These are phyloP conservation scores for Strigamia crassipes DNA, from an alignment of 2,888 invertebrate genomes.

Conservation along the genomic window DNA sequence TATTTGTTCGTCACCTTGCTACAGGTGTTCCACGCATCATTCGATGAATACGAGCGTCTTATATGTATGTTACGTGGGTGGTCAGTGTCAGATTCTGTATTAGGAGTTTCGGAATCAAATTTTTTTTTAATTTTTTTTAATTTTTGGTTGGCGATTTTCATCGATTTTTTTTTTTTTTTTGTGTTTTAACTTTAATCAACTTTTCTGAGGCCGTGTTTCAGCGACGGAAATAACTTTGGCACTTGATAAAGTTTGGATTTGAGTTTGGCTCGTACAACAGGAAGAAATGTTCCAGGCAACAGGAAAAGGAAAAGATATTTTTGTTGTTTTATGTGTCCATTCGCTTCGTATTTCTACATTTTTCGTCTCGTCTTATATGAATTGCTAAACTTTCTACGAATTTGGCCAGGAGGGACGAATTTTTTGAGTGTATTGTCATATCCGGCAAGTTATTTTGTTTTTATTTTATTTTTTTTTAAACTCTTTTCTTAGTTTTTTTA, in stretches of 20 bases:
- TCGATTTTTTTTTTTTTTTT: background rate
- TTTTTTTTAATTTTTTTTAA: background rate
- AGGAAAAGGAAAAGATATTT: slow-evolving; percentile 16
- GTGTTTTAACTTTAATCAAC: background rate
- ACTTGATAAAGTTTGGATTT: background rate
- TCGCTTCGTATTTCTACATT: background rate
- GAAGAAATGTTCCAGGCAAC: background rate
- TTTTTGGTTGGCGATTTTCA: background rate
- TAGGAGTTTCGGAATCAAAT: background rate
- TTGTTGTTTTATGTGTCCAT: background rate
- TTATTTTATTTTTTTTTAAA: background rate
- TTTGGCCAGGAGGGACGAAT: background rate
- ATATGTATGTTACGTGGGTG: background rate
- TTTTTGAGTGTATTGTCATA: background rate
- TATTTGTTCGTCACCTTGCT: background rate
- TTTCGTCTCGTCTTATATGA: background rate
- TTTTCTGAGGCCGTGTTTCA: background rate
- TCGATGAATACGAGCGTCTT: background rate
- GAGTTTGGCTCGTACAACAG: background rate
- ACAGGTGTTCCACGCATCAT: background rate
- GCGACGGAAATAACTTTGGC: slow-evolving; percentile 31
- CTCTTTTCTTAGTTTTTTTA: too few species aligned
- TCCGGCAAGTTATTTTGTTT: background rate
- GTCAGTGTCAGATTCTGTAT: too few species aligned
- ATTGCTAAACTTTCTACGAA: background rate